These are phyloP conservation scores for Sinelater perroti DNA, from an alignment of 2,888 invertebrate species.

Conservation along the genomic window DNA sequence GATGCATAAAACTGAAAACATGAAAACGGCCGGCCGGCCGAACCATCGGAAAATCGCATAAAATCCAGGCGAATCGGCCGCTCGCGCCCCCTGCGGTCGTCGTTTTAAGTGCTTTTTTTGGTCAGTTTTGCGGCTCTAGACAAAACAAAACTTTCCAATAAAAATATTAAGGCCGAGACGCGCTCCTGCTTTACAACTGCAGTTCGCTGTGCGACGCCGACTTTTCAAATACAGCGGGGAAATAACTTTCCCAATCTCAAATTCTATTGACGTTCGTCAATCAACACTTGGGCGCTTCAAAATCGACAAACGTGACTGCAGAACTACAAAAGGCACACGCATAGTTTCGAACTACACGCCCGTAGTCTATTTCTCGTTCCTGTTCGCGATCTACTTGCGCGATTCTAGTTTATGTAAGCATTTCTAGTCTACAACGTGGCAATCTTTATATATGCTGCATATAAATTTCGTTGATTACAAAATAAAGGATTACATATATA, in stretches of 20 bases:
- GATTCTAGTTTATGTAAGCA: too few relatives aligned
- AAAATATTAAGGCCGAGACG: constrained; percentile 23
- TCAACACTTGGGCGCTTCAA: constrained; percentile 6
- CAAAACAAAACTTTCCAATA: constrained; percentile 21
- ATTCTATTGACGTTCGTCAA: constrained; percentile 12
- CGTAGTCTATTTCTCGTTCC: too few relatives aligned
- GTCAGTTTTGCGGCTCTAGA: constrained; percentile 24
- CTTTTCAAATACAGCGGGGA: background rate
- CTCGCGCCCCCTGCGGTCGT: constrained; percentile 41
- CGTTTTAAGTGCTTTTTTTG: constrained; percentile 31
- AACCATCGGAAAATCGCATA: constrained; percentile 45
- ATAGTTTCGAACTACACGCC: too few relatives aligned
- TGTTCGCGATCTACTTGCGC: too few relatives aligned
- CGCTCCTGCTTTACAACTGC: constrained; percentile 17
- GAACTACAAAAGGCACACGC: background rate
- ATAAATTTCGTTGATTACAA: too few relatives aligned
- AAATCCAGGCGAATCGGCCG: constrained; percentile 45
- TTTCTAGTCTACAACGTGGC: too few relatives aligned
- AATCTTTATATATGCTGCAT: too few relatives aligned
- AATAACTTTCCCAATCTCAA: background rate
- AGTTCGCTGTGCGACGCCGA: background rate
- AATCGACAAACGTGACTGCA: constrained; percentile 4
- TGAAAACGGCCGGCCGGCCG: constrained; percentile 44
- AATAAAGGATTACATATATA: too few relatives aligned
- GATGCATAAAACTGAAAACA: constrained; percentile 49